Percentiles rank a stretch among this genome's conserved stretches.
Conservation (phyloP, 2,888 invertebrate species). For the Morinoia aosen region DNA sequence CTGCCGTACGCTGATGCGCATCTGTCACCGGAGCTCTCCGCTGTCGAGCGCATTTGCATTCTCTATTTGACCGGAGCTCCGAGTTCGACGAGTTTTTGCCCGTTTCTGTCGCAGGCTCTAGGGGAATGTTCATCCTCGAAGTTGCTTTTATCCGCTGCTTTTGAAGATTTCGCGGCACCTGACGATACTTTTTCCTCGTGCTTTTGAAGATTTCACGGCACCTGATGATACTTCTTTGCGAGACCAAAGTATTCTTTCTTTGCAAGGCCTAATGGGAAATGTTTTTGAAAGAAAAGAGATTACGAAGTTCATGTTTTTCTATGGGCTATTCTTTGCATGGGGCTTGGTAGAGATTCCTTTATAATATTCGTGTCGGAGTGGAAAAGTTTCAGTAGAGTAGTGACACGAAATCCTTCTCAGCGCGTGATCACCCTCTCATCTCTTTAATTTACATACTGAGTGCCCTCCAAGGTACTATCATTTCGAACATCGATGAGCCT, state of each 20-base stretch:
- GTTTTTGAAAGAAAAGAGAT: not conserved
- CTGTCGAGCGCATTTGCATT: slow-evolving; percentile 19
- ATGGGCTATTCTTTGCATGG: not conserved
- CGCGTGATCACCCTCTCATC: not conserved
- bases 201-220: not conserved
- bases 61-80: not conserved
- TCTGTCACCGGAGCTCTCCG: slow-evolving; percentile 14
- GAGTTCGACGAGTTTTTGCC: not conserved
- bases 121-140: not conserved
- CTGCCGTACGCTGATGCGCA: not conserved
- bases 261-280: not conserved
- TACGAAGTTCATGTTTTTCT: not conserved
- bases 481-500: not conserved
- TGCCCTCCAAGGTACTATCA: not conserved
- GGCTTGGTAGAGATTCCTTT: not conserved
- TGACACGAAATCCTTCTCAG: not conserved
- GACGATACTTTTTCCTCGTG: not conserved
- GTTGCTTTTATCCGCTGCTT: not conserved
- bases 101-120: not conserved
- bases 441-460: not conserved
- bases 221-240: not conserved
- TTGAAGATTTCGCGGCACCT: not conserved
- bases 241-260: not conserved
- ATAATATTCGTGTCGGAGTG: not conserved
- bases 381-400: not conserved